A percentile compares a stretch with the other conserved stretches of the same genome.
These are phyloP conservation scores for Microvelia longipes DNA, from an alignment of 1,140 invertebrate species.

Conservation along the genomic window DNA sequence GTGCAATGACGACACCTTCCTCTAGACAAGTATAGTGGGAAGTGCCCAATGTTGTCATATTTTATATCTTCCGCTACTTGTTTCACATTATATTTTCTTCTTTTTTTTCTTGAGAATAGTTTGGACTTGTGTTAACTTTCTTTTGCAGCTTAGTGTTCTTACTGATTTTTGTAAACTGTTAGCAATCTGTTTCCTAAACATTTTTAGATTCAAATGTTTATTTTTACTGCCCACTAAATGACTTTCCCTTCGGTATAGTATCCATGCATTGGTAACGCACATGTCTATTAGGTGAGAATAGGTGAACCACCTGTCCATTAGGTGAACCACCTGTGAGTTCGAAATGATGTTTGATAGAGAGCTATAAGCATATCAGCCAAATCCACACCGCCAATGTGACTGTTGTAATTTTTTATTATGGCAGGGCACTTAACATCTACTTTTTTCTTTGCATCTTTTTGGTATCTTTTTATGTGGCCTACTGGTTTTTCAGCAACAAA, in stretches of 20 bases:
- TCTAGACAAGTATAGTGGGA: background rate
- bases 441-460: conserved; percentile 22
- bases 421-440: conserved; percentile 28
- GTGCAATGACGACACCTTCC: background rate
- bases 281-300: conserved; percentile 10
- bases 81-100: background rate
- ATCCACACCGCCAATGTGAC: conserved; percentile 28
- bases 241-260: background rate
- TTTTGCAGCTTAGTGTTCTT: background rate
- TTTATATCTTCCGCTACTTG: background rate
- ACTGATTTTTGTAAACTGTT: background rate
- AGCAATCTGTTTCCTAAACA: background rate
- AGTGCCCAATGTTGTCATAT: background rate
- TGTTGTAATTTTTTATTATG: conserved; percentile 31
- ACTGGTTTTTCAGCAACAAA: conserved; percentile 26
- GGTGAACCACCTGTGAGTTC: conserved; percentile 18
- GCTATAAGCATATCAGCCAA: conserved; percentile 32
- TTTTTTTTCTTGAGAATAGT: background rate
- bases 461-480: conserved; percentile 23
- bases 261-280: background rate
- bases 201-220: background rate
- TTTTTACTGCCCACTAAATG: background rate
- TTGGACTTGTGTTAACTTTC: background rate
- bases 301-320: no score
- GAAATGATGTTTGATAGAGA: conserved; percentile 23